Base-by-base conservation (phyloP, 1,140 invertebrate genomes). In the Drosophila virilis region DNA sequence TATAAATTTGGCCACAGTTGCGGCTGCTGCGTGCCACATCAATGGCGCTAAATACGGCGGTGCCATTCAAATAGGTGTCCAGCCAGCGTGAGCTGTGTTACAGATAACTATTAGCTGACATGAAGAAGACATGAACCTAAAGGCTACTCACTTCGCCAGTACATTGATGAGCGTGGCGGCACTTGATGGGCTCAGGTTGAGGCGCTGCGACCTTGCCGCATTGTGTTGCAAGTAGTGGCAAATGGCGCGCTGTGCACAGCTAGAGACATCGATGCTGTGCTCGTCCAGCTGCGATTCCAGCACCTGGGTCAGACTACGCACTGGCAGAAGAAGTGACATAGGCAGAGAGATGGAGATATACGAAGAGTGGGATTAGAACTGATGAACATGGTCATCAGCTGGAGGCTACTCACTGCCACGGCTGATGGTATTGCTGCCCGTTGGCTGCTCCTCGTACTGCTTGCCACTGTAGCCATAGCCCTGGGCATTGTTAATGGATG, bases 221-320 rank as follows among this genome's bases (percentile, higher is more conserved):
- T 78, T 88, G 0, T 45, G 43, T 13, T 90, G 74, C 35, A 91
- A 37, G 52, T 88, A 91, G 37, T 77, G 72, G 40, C 90, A 91
- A 13, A 91, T 84, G 7, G 71, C 76, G 1, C 72, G 76, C 45
- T 91, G 90, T 0, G 74, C 74, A 38, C 90, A 91, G 6, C 66
- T 70, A 0, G 76, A 70, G 33, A 91, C 59, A 54, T 91, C 80
- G 6, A 91, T 79, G 15, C 86, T 79, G 13, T 88, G 76, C 46
- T 80, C 85, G 35, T 81, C 74, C 37, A 91, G 55, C n/a, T 88
- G 86, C 2, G 73, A 54, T 8, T 91, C 90, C 32, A 91, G 37
- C 9, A 52, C 55, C 50, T 81, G 57, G 4, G 73, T 75, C 1
- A 88, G 52, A 1, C 83, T 52, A 8, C 83, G 83, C 77, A 88